Evolutionary conservation across 2,888 invertebrate species (phyloP), one percentile per base, ranked within the genome.

Genomic region (Lapara coniferarum): DNA sequence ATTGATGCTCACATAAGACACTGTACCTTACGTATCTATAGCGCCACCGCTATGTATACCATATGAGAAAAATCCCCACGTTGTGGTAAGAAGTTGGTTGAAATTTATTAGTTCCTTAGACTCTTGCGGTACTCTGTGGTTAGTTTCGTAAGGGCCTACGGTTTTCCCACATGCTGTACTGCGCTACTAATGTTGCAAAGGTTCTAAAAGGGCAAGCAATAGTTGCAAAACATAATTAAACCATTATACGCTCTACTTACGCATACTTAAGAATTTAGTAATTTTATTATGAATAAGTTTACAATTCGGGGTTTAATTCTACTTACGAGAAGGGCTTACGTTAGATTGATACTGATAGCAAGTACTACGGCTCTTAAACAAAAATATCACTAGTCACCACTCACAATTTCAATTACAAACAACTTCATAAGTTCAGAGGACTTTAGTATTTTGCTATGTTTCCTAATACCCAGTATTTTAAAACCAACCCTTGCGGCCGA

Each of bases 61-160:
- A 16, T 8, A 16, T 63, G 1, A 6, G 19, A 59, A 49, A 46
- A 49, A 19, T 16, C 12, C 12, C 7, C 13, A 19, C 19, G 46
- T 25, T 63, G 49, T 46, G 16, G 46, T 63, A 63, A 19, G 46
- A 57, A 57, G 13, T 16, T 49, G 19, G 63, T 19, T 46, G 44
- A 69, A 69, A 44, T 49, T 55, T 55, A 55, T 55, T 19, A 55
- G 55, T 55, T 55, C 55, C 55, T 19, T 19, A 10, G 53, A 8
- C 12, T 44, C 49, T 56, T 58, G 51, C 30, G n/a, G n/a, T 30
- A 49, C 16, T 63, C 46, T 49, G 19, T 49, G 63, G 63, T 46
- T 46, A 49, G 19, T 63, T 63, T 63, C 63, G 63, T 63, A 63
- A 63, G 63, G 63, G 49, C 19, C 46, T 6, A 46, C 19, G 55